Conservation (phyloP, 2,888 invertebrate species). For the Meiosimyza decipiens region DNA sequence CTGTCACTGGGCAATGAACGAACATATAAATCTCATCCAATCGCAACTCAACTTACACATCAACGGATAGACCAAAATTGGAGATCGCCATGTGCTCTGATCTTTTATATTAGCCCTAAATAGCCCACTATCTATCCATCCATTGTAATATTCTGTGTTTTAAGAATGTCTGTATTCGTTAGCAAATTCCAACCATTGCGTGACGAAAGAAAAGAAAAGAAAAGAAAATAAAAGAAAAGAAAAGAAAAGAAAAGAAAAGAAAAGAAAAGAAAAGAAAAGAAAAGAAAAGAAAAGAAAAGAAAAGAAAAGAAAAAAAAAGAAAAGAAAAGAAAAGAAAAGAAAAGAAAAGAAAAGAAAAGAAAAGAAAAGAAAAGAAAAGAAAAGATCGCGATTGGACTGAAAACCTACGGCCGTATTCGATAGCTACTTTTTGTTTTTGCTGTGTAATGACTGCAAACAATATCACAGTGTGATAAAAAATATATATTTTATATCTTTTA, state of each 20-base stretch:
- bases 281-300: slow-evolving; percentile 21
- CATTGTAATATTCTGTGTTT: no score
- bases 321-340: slow-evolving; percentile 39
- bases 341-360: slow-evolving; percentile 39
- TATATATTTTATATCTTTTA: no score
- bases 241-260: slow-evolving; percentile 17
- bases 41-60: no score
- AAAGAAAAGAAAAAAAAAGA: slow-evolving; percentile 14
- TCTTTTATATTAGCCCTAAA: no score
- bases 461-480: no score
- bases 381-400: neutral
- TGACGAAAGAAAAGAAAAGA: neutral
- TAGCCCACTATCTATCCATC: no score
- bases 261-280: slow-evolving; percentile 24
- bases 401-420: no score
- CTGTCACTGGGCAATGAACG: no score
- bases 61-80: no score
- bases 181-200: neutral
- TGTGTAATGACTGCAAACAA: neutral
- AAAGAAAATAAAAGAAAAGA: neutral
- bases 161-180: neutral
- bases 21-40: no score
- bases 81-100: no score
- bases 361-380: slow-evolving; percentile 47
- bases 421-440: slow-evolving; percentile 6